Percentiles rank a stretch among this genome's conserved stretches.
phyloP scores from a whole-genome alignment of 37 sponge, comb jelly and placozoan genomes.

The Bolinopsis microptera region DNA sequence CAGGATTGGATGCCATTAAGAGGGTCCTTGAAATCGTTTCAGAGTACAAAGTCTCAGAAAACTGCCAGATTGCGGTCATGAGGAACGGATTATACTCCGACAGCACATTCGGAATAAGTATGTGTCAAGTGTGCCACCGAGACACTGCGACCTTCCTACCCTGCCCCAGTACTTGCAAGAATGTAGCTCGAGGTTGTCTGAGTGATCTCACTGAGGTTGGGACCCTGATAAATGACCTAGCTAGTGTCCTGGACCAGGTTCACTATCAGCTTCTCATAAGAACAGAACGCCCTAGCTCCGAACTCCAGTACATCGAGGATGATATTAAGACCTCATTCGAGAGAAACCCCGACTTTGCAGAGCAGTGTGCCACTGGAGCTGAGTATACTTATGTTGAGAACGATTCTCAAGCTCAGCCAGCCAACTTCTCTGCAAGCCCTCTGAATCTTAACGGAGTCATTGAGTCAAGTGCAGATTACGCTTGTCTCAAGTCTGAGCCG shows the following conservation, averaged over 20 bases:
- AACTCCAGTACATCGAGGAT: background rate
- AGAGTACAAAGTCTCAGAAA: background rate
- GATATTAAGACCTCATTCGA: background rate
- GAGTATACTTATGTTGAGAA: background rate
- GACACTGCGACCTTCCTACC: background rate
- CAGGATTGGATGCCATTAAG: background rate
- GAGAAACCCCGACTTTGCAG: background rate
- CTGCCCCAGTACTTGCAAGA: background rate
- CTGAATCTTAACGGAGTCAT: background rate
- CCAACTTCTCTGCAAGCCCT: constrained; percentile 8
- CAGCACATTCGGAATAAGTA: background rate
- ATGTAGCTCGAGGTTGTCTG: background rate
- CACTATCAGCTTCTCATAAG: background rate
- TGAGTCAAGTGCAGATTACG: background rate
- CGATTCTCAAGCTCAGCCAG: constrained; percentile 20
- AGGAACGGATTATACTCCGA: background rate
- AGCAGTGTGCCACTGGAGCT: background rate
- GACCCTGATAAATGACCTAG: background rate
- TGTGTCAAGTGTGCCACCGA: constrained; percentile 19
- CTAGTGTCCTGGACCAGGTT: background rate
- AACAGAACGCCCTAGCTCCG: background rate
- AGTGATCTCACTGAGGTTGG: background rate
- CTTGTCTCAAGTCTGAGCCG: background rate
- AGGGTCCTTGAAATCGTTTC: background rate
- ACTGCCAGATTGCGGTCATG: background rate